Percentiles rank a stretch among this genome's conserved stretches.
These are phyloP conservation scores for Hippocampus kuda DNA, from an alignment of 2,797 vertebrate genomes.

Conservation along the genomic window DNA sequence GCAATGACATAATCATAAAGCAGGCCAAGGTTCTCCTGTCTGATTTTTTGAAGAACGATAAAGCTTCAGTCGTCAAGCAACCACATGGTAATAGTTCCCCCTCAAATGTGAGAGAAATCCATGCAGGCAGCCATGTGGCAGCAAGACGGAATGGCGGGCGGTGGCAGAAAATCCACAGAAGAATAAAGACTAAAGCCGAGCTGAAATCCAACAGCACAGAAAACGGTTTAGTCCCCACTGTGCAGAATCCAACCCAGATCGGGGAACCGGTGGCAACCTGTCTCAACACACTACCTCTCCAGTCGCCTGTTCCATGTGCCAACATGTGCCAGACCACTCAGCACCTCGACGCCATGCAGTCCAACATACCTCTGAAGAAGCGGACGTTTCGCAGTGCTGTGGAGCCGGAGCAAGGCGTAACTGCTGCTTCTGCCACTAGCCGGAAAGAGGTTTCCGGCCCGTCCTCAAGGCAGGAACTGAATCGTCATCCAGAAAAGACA, in stretches of 20 bases:
- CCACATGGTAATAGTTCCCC: slow-evolving; percentile 23
- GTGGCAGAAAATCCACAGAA: slow-evolving; percentile 1
- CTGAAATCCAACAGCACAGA: slow-evolving; percentile 13
- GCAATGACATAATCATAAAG: slow-evolving; percentile 59
- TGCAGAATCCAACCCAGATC: background rate
- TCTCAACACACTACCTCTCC: slow-evolving; percentile 47
- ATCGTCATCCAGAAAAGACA: slow-evolving; percentile 11
- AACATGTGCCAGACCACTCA: slow-evolving; percentile 24
- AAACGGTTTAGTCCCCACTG: background rate
- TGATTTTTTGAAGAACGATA: slow-evolving; percentile 60
- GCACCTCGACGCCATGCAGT: slow-evolving; percentile 51
- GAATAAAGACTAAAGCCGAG: slow-evolving; percentile 23
- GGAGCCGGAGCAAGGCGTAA: slow-evolving; percentile 48
- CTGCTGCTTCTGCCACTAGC: slow-evolving; percentile 22
- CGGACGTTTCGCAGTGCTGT: slow-evolving; percentile 68
- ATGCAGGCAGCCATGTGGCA: background rate
- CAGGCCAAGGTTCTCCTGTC: slow-evolving; percentile 61
- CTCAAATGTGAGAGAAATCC: slow-evolving; percentile 13
- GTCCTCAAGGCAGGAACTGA: slow-evolving; percentile 3
- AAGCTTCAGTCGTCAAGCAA: slow-evolving; percentile 22
- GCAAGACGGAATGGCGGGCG: background rate
- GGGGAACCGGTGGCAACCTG: slow-evolving; percentile 18
- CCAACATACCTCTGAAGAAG: slow-evolving; percentile 74
- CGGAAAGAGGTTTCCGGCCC: slow-evolving; percentile 19
- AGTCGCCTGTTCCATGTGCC: slow-evolving; percentile 21